Conservation (phyloP, 1,140 invertebrate species). For the Tenebrio molitor region DNA sequence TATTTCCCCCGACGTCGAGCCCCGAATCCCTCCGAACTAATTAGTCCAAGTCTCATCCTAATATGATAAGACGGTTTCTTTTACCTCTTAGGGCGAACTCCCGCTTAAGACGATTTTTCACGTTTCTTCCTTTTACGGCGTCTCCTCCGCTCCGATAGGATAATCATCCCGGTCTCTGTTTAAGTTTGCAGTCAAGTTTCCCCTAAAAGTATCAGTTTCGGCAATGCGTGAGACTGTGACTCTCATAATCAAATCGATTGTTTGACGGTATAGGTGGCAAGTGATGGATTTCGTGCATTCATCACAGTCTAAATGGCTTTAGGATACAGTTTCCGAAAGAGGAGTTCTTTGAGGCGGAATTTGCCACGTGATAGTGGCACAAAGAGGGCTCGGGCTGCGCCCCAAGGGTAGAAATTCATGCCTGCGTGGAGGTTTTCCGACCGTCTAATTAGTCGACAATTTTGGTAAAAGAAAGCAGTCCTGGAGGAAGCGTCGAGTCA, state of each 20-base stretch:
- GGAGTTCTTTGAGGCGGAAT: conserved; percentile 11
- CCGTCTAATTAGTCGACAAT: too few species aligned
- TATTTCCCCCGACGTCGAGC: background rate
- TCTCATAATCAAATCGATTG: background rate
- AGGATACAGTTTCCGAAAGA: conserved; percentile 17
- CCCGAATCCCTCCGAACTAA: background rate
- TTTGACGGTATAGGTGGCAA: background rate
- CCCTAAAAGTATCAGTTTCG: too few species aligned
- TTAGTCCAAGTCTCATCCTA: background rate
- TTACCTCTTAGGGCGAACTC: too few species aligned
- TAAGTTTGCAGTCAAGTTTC: conserved; percentile 7
- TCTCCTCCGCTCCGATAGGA: too few species aligned
- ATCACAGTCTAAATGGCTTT: conserved; percentile 13
- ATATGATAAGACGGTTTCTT: background rate
- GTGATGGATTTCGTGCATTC: conserved; percentile 25
- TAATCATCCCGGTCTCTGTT: background rate
- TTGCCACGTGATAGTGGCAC: conserved; percentile 11
- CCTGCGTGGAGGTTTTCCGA: too few species aligned
- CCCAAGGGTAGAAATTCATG: too few species aligned
- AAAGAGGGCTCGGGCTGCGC: too few species aligned
- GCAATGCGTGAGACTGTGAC: background rate
- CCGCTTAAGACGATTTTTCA: too few species aligned
- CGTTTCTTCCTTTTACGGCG: too few species aligned
- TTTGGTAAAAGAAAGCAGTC: too few species aligned
- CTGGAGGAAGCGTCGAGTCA: too few species aligned